phyloP scores from a whole-genome alignment of 2,797 vertebrate genomes.

The Spondyliosoma cantharus region DNA sequence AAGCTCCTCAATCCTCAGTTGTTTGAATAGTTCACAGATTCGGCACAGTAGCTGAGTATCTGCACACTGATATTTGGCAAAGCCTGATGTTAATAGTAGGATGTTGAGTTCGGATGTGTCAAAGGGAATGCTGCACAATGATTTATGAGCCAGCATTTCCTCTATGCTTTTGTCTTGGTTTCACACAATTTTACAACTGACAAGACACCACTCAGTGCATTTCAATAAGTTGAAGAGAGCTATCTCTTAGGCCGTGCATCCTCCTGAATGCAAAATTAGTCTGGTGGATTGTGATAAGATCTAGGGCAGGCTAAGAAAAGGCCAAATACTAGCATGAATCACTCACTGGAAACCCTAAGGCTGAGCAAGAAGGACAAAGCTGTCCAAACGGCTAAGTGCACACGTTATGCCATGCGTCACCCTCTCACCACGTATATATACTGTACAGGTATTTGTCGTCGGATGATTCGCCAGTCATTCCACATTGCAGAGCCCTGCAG shows the following conservation, averaged over 20 bases:
- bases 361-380: conserved; percentile 74
- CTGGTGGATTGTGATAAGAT: conserved; percentile 85
- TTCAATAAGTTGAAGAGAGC: conserved; percentile 85
- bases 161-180: conserved; percentile 79
- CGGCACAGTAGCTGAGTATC: conserved; percentile 66
- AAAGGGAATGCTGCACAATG: conserved; percentile 79
- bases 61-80: conserved; percentile 73
- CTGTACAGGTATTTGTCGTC: conserved; percentile 46
- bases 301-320: conserved; percentile 83
- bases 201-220: conserved; percentile 81
- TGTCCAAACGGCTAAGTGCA: conserved; percentile 70
- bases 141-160: conserved; percentile 81
- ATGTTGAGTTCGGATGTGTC: conserved; percentile 78
- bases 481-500: conserved; percentile 22
- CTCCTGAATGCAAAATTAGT: conserved; percentile 83
- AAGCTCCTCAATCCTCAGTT: conserved; percentile 69
- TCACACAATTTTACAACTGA: conserved; percentile 85
- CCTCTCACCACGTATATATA: conserved; percentile 33
- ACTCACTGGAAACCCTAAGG: conserved; percentile 76
- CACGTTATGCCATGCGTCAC: conserved; percentile 48
- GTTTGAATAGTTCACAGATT: conserved; percentile 75
- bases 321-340: conserved; percentile 84
- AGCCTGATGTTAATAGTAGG: conserved; percentile 76
- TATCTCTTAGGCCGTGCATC: conserved; percentile 80
- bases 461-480: conserved; percentile 43